Conservation (phyloP, 2,888 invertebrate genomes). For the Cataglyphis altisquamis region DNA sequence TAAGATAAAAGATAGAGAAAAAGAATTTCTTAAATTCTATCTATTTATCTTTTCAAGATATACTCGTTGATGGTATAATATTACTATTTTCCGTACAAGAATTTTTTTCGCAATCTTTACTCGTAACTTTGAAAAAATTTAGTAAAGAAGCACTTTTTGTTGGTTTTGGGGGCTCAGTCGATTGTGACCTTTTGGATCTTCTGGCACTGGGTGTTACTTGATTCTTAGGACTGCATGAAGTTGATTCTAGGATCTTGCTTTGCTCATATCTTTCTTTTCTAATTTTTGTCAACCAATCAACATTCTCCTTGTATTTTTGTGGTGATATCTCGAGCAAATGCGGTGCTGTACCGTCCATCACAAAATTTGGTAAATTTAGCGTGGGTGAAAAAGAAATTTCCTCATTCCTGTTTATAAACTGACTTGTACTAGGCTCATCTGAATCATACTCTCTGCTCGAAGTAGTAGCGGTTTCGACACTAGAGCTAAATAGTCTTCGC, state of each 20-base stretch:
- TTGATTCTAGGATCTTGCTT: slow-evolving; percentile 76
- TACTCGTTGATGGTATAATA: slow-evolving; percentile 38
- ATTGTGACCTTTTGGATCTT: slow-evolving; percentile 76
- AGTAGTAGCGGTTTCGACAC: slow-evolving; percentile 48
- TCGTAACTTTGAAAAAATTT: slow-evolving; percentile 77
- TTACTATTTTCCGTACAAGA: slow-evolving; percentile 44
- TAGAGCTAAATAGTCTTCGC: slow-evolving; percentile 87
- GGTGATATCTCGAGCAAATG: slow-evolving; percentile 91
- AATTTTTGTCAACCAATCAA: slow-evolving; percentile 92
- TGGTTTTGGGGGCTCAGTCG: slow-evolving; percentile 77
- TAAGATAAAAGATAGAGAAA: neutral
- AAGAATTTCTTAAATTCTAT: neutral
- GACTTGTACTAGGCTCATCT: slow-evolving; percentile 79
- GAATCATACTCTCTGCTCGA: slow-evolving; percentile 73
- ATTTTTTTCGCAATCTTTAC: slow-evolving; percentile 60
- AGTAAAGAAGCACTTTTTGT: slow-evolving; percentile 78
- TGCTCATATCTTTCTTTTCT: slow-evolving; percentile 87
- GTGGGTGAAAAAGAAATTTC: slow-evolving; percentile 88
- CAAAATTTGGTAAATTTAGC: slow-evolving; percentile 92
- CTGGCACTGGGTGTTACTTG: slow-evolving; percentile 72
- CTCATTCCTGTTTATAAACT: slow-evolving; percentile 74
- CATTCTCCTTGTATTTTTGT: slow-evolving; percentile 88
- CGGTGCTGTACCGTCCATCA: slow-evolving; percentile 92
- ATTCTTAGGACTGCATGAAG: slow-evolving; percentile 72
- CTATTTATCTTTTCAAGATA: slow-evolving; percentile 6